phyloP scores from a whole-genome alignment of 1,140 invertebrate species.

The honey bee (Apis mellifera) region Amel_HAv3.1 CM009944.2:8418501-8419000 shows the following conservation, averaged over 20 bases:
- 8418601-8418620: neutral
- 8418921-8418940: neutral
- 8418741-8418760: neutral
- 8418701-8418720: neutral
- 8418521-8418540: neutral
- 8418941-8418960: conserved; percentile 27
- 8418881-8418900: neutral
- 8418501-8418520: neutral
- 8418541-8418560: neutral
- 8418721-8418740: neutral
- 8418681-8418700: neutral
- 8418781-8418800: conserved; percentile 4
- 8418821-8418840: neutral
- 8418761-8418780: neutral
- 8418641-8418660: neutral
- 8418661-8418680: neutral
- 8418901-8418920: neutral
- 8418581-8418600: neutral
- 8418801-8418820: neutral
- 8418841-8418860: neutral
- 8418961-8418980: conserved; percentile 46
- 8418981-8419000: conserved; percentile 40
- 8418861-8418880: neutral
- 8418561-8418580: neutral
- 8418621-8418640: no score